phyloP scores from a whole-genome alignment of 2,888 invertebrate genomes.

The Achlya flavicornis region DNA sequence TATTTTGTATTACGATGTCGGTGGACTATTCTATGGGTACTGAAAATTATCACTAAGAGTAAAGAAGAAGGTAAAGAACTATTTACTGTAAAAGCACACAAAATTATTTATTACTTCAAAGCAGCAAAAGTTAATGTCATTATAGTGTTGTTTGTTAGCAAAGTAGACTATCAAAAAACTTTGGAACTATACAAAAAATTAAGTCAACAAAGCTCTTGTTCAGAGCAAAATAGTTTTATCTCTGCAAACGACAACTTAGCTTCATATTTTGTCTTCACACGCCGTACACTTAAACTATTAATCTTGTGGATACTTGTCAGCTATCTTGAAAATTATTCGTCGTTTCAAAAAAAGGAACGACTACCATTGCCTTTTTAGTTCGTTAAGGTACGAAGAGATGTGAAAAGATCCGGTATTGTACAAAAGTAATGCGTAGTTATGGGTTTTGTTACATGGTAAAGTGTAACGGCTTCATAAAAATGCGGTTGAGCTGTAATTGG shows the following conservation, averaged over 20 bases:
- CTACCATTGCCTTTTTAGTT: neutral
- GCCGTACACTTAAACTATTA: conserved; percentile 1
- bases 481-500: conserved; percentile 63
- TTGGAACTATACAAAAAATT: neutral
- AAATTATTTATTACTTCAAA: neutral
- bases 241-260: conserved; percentile 1
- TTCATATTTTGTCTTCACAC: conserved; percentile 2
- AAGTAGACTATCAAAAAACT: neutral
- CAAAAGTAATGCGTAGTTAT: conserved; percentile 15
- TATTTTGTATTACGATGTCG: neutral
- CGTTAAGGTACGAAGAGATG: neutral
- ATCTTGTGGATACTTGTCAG: neutral
- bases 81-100: neutral
- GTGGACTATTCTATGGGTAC: conserved; percentile 1
- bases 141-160: neutral
- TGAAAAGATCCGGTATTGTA: neutral
- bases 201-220: neutral
- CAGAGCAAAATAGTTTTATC: neutral
- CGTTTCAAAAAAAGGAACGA: neutral
- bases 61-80: neutral
- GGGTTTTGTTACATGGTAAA: conserved; percentile 44
- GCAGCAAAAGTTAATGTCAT: neutral
- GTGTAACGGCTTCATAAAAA: conserved; percentile 59
- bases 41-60: neutral
- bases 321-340: neutral